These are phyloP conservation scores for Rhopalosiphum padi DNA, from an alignment of 1,140 invertebrate genomes.

Conservation along the genomic window DNA sequence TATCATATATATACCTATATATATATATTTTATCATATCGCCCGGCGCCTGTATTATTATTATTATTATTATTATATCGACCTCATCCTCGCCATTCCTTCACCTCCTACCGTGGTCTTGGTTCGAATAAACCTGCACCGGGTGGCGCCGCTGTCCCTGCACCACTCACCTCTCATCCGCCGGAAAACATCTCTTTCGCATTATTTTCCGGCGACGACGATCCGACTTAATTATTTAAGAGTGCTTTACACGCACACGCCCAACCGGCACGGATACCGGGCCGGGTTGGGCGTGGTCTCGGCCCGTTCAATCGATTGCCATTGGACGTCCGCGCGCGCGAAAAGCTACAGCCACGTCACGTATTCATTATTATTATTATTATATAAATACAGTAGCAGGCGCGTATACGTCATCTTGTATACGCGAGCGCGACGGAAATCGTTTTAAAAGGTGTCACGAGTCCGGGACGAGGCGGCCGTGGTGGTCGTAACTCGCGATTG, in stretches of 20 bases:
- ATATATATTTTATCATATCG: neutral
- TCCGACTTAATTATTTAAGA: constrained; percentile 54
- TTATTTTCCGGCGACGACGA: constrained; percentile 39
- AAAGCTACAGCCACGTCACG: constrained; percentile 1
- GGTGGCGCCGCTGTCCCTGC: neutral
- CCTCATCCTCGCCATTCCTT: neutral
- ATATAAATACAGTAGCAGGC: constrained; percentile 7
- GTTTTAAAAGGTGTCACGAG: constrained; percentile 53
- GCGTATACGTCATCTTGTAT: neutral
- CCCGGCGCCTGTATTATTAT: constrained; percentile 10
- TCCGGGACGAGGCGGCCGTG: neutral
- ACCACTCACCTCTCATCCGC: neutral
- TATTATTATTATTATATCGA: constrained; percentile 6
- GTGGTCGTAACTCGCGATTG: no score
- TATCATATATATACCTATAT: neutral
- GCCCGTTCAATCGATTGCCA: neutral
- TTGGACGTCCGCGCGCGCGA: neutral
- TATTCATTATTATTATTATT: constrained; percentile 16
- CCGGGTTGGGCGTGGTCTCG: constrained; percentile 12
- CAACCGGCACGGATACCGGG: neutral
- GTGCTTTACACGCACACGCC: neutral
- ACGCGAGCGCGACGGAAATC: neutral
- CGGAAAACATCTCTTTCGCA: constrained; percentile 54
- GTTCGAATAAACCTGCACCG: neutral
- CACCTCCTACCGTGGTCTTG: neutral